A percentile compares a stretch with the other conserved stretches of the same genome.
Evolutionary conservation across 2,113 vertebrate genomes (phyloP).

Genomic region (Harpagus bidentatus): DNA sequence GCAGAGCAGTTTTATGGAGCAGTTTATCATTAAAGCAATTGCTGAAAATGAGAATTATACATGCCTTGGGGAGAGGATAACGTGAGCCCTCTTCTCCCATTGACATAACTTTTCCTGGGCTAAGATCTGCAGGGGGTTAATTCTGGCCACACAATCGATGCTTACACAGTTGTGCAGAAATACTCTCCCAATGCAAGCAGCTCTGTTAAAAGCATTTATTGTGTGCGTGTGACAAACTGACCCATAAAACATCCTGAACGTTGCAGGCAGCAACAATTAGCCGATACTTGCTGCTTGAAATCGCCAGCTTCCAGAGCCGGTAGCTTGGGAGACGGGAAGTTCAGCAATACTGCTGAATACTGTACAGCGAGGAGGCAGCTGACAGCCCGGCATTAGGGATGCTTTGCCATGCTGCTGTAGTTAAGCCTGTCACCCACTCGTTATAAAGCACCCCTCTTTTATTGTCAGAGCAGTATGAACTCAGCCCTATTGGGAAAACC

Average conservation of each 20-base stretch:
- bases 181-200: neutral
- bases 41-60: neutral
- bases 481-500: neutral
- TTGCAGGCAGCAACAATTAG: neutral
- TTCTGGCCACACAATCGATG: neutral
- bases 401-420: neutral
- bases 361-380: neutral
- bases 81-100: neutral
- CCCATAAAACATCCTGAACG: neutral
- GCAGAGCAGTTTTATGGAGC: neutral
- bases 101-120: neutral
- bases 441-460: neutral
- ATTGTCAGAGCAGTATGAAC: neutral
- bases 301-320: neutral
- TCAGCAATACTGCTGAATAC: neutral
- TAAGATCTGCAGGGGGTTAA: neutral
- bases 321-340: neutral
- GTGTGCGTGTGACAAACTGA: neutral
- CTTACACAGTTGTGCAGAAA: neutral
- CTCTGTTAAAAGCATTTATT: constrained; percentile 22
- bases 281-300: neutral
- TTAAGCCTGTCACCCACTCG: neutral
- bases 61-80: neutral
- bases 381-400: neutral
- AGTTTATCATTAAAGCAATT: neutral